phyloP scores from a whole-genome alignment of 2,888 invertebrate species.

The Ischnura elegans region DNA sequence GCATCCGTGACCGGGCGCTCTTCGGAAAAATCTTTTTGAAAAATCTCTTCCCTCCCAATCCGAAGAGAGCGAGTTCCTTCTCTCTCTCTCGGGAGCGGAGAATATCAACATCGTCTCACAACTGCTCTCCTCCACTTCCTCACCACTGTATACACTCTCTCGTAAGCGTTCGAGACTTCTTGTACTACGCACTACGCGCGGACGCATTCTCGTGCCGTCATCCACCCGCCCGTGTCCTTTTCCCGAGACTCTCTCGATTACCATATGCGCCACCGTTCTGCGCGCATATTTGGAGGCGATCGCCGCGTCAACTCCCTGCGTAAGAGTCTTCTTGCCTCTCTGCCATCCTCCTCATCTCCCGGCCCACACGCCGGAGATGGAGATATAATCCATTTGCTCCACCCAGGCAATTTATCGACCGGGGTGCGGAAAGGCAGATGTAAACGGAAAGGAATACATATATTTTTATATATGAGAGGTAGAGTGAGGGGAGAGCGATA shows the following conservation, averaged over 20 bases:
- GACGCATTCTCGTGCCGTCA: neutral
- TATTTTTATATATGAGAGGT: no score
- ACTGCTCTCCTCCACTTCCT: neutral
- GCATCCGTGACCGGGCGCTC: neutral
- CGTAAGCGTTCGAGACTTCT: neutral
- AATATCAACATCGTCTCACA: neutral
- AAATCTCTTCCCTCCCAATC: neutral
- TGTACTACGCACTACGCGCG: neutral
- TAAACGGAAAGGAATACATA: neutral
- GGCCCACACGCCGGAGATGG: neutral
- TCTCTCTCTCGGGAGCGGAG: neutral
- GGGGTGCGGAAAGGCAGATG: neutral
- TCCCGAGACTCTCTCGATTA: neutral
- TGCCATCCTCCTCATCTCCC: neutral
- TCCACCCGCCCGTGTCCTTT: no score
- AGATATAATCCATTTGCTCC: slow-evolving; percentile 4
- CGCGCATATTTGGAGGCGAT: neutral
- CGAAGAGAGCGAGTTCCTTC: no score
- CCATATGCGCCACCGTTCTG: neutral
- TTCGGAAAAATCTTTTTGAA: slow-evolving; percentile 6
- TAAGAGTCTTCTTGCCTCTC: neutral
- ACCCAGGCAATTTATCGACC: neutral
- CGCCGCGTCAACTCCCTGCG: neutral
- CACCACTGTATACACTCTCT: neutral
- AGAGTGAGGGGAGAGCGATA: neutral